Evolutionary conservation across 2,888 invertebrate species (phyloP).

Genomic region (Heliconius aoede): DNA sequence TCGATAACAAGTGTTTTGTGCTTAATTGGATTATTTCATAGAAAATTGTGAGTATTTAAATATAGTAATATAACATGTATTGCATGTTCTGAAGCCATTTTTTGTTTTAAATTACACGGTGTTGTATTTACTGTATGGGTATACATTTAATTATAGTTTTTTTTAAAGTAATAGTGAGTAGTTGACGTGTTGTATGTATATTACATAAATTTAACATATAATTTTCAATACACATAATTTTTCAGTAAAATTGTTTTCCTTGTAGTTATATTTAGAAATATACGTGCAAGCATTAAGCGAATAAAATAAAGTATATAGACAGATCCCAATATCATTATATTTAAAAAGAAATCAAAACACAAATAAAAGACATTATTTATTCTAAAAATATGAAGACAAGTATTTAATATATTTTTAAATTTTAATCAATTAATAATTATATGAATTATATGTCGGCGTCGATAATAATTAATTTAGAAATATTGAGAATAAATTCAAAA

Average conservation of each 20-base stretch:
- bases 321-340: too few species aligned
- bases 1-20: slow-evolving; percentile 37
- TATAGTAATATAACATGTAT: background rate
- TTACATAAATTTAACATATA: too few species aligned
- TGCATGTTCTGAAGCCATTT: background rate
- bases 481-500: too few species aligned
- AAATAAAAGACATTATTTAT: background rate
- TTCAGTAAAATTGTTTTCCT: too few species aligned
- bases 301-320: background rate
- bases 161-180: background rate
- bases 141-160: background rate
- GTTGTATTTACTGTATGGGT: background rate
- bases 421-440: too few species aligned
- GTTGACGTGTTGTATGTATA: background rate
- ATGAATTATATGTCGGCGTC: too few species aligned
- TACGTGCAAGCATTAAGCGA: background rate
- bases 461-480: too few species aligned
- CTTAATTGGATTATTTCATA: slow-evolving; percentile 34
- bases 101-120: background rate
- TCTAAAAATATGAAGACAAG: too few species aligned
- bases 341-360: too few species aligned
- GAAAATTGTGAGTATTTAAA: slow-evolving; percentile 36
- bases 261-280: too few species aligned
- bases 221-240: too few species aligned
- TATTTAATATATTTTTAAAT: too few species aligned